Evolutionary conservation across 2,888 invertebrate genomes (phyloP), one percentile per base, ranked within the genome.

Genomic region (Platycnemis pennipes): DNA sequence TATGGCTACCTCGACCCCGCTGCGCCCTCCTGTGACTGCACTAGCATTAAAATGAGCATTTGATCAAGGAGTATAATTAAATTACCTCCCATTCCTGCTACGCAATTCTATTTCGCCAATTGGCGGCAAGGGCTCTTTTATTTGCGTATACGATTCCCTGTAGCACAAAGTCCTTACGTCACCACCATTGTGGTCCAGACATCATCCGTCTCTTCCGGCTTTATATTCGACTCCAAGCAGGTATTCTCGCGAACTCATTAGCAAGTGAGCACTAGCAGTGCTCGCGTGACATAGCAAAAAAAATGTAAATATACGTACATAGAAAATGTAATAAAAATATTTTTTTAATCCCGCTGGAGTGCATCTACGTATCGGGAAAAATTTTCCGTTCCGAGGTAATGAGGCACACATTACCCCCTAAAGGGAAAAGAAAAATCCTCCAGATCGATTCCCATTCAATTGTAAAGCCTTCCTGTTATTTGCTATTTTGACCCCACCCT

Each of bases 141-240:
- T 77, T 77, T 77, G 77, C 77, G 37, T 77, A 37, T 37, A 77
- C 77, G 37, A 77, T 77, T 77, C 77, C 13, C 77, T n/a, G 77
- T 37, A 37, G 77, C 77, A 77, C 37, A 77, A n/a, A 77, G 77
- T 16, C 77, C 77, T 77, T 77, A 77, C 77, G 77, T 77, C 77
- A 77, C 77, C 77, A 13, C 77, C 37, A 77, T 77, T 77, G 37
- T 37, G n/a, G 37, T 16, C 26, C 37, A 16, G 37, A 13, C 77
- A 3, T 77, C n/a, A 26, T 5, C 5, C 63, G 5, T 22, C 63
- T 63, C 7, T n/a, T 2, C 77, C 37, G 31, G 13, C 37, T 77
- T 77, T 77, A 13, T 13, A 31, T 77, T 77, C 31, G 77, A 77
- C 37, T 77, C 37, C 31, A 77, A 77, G 11, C 31, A 37, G 13